Base-by-base conservation (phyloP, 2,888 invertebrate genomes). In the Trichopoda pennipes region DNA sequence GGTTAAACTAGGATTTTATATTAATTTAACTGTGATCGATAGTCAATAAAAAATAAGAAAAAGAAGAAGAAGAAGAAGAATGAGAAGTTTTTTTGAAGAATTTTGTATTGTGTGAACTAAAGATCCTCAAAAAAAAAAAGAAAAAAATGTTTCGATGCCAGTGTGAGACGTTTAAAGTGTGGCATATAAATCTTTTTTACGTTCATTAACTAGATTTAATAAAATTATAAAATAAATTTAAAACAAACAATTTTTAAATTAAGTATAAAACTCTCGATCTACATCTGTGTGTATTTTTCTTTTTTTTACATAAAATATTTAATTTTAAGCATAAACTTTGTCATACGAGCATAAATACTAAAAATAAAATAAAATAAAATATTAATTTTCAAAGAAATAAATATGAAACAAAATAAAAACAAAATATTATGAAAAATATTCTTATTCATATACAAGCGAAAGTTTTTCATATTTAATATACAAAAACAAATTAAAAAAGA, bases 21-120 rank as follows among this genome's bases (percentile, higher is more conserved):
- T 70, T 38, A 77, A 70, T 70, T 69, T 10, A 77, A 77, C 77
- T 77, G 77, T 77, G 77, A 77, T 77, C 42, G 23, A 19, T 56
- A 70, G 53, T 17, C 66, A 73, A 12, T 35, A 44, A 44, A 42
- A 51, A 53, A 28, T n/a, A n/a, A n/a, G n/a, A 60, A 55, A 58
- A 21, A 38, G 47, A n/a, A n/a, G n/a, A n/a, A n/a, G n/a, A n/a
- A n/a, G n/a, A n/a, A n/a, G n/a, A n/a, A n/a, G n/a, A n/a, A n/a
- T n/a, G n/a, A n/a, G n/a, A n/a, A n/a, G n/a, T n/a, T 74, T 55
- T 63, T 63, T 44, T 21, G 35, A 61, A 35, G 21, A n/a, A 28
- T 42, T n/a, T n/a, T 9, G 17, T 35, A 38, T n/a, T 32, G 32
- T 14, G 49, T 49, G 32, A 51, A 47, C 17, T 49, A 14, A 58